Percentiles rank a stretch among this genome's conserved stretches.
Conservation (phyloP, 2,888 invertebrate genomes). For the Ctenicera cuprea region DNA sequence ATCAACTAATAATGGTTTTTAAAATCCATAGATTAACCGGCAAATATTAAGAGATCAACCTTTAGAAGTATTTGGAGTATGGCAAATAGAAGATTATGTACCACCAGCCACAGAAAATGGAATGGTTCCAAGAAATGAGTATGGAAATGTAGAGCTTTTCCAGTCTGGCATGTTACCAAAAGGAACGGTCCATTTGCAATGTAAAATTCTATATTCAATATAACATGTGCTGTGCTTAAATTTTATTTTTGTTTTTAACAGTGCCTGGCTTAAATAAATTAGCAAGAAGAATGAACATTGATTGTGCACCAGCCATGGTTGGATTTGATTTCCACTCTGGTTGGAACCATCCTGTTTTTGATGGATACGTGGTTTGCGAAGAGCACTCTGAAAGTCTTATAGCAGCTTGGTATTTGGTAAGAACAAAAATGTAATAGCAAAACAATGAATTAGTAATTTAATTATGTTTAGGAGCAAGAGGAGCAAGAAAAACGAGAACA, state of each 20-base stretch:
- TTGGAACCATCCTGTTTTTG: conserved; percentile 87
- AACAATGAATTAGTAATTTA: neutral
- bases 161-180: conserved; percentile 94
- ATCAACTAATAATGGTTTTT: too few relatives aligned
- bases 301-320: conserved; percentile 94
- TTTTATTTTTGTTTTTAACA: conserved; percentile 70
- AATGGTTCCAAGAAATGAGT: conserved; percentile 95
- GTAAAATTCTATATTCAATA: conserved; percentile 74
- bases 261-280: conserved; percentile 91
- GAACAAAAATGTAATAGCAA: conserved; percentile 32
- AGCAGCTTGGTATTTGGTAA: conserved; percentile 92
- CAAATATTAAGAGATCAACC: conserved; percentile 82
- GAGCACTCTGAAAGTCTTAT: conserved; percentile 88
- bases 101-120: conserved; percentile 95
- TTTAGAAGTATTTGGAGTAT: conserved; percentile 92
- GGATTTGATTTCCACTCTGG: conserved; percentile 96
- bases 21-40: conserved; percentile 75
- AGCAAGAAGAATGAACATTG: too few relatives aligned
- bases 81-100: conserved; percentile 95
- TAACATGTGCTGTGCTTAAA: conserved; percentile 52
- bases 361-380: conserved; percentile 95
- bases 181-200: conserved; percentile 89
- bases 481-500: conserved; percentile 81
- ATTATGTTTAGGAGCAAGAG: conserved; percentile 82
- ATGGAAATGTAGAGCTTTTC: conserved; percentile 98